Evolutionary conservation across 2,888 invertebrate genomes (phyloP).

Genomic region (Margaritifera margaritifera): DNA sequence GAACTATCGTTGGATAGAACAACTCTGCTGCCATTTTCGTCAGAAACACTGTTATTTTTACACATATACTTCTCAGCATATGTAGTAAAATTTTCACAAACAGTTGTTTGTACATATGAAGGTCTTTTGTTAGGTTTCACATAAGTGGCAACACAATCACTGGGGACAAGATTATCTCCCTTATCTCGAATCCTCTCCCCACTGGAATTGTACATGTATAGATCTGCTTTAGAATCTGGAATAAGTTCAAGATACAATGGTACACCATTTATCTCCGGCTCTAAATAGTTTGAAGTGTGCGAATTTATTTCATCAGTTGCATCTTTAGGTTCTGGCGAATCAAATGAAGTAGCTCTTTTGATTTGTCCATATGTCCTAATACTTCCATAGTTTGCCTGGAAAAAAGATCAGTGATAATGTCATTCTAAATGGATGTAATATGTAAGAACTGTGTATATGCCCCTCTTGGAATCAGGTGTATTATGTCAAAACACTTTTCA

Average conservation of each 20-base stretch:
- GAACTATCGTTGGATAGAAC: too few species aligned
- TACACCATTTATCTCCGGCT: slow-evolving; percentile 33
- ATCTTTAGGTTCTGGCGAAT: slow-evolving; percentile 48
- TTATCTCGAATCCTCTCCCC: slow-evolving; percentile 29
- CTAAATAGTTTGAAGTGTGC: slow-evolving; percentile 41
- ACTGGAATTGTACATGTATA: slow-evolving; percentile 31
- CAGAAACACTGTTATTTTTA: too few species aligned
- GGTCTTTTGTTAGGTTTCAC: slow-evolving; percentile 11
- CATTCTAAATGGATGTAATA: not conserved
- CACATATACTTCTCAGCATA: slow-evolving; percentile 24
- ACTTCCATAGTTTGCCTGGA: slow-evolving; percentile 32
- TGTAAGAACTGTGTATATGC: too few species aligned
- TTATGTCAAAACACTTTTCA: not conserved
- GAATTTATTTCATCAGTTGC: slow-evolving; percentile 33
- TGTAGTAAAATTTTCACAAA: slow-evolving; percentile 33
- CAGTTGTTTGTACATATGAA: slow-evolving; percentile 41
- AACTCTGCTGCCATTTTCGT: too few species aligned
- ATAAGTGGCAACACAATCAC: not conserved
- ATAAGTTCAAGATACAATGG: slow-evolving; percentile 49
- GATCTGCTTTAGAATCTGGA: slow-evolving; percentile 36
- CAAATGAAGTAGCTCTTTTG: slow-evolving; percentile 49
- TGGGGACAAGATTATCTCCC: not conserved
- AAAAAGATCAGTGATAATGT: slow-evolving; percentile 3
- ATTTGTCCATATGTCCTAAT: slow-evolving; percentile 43
- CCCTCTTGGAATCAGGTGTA: not conserved